These are phyloP conservation scores for Ginglymostoma cirratum DNA, from an alignment of 2,113 vertebrate genomes.

Conservation along the genomic window DNA sequence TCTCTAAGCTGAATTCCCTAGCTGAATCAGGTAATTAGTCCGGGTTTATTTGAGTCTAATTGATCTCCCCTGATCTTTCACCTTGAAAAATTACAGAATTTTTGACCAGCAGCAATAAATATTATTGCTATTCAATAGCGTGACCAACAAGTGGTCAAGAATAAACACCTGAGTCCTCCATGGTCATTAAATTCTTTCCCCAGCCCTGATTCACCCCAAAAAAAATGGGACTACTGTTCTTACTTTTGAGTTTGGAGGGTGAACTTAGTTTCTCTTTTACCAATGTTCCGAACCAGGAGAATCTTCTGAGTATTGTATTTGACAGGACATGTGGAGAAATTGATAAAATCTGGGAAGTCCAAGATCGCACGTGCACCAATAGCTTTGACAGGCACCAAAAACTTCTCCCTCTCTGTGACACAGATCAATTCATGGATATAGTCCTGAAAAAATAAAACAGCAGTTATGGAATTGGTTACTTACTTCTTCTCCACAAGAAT, in stretches of 20 bases:
- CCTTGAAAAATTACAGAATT: neutral
- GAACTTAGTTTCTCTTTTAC: conserved; percentile 64
- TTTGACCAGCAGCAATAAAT: neutral
- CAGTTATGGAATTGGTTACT: conserved; percentile 44
- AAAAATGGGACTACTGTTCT: conserved; percentile 7
- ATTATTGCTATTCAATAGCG: neutral
- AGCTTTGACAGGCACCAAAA: conserved; percentile 66
- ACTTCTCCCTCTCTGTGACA: conserved; percentile 67
- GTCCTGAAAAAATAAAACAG: conserved; percentile 58
- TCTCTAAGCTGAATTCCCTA: neutral
- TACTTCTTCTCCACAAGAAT: conserved; percentile 43
- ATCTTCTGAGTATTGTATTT: conserved; percentile 65
- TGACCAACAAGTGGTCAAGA: neutral
- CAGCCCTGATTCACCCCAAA: neutral
- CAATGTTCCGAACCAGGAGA: conserved; percentile 66
- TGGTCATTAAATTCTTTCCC: neutral
- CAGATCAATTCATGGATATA: conserved; percentile 67
- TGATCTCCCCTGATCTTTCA: neutral
- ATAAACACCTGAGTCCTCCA: neutral
- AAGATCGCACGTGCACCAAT: conserved; percentile 67
- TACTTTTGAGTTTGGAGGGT: conserved; percentile 61
- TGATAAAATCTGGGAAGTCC: conserved; percentile 70
- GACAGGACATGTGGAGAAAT: conserved; percentile 64
- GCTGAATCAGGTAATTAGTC: neutral
- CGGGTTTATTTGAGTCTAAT: neutral